These are phyloP conservation scores for Pseudomugil gertrudae DNA, from an alignment of 2,797 vertebrate genomes.

Conservation along the genomic window DNA sequence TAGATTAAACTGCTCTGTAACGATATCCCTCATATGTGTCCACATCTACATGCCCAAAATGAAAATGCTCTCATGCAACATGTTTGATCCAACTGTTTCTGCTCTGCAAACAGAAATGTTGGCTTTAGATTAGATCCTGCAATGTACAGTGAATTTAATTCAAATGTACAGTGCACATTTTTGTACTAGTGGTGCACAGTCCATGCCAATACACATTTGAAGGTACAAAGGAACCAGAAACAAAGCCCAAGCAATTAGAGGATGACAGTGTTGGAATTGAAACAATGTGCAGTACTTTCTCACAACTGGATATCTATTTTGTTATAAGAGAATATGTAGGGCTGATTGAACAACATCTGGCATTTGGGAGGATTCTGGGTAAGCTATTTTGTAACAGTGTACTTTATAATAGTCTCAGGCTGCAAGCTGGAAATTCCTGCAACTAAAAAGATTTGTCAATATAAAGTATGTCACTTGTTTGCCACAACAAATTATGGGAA, in stretches of 20 bases:
- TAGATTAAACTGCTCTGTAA: conserved; percentile 19
- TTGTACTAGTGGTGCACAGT: background rate
- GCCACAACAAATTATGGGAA: background rate
- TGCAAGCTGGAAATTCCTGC: background rate
- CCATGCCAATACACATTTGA: conserved; percentile 13
- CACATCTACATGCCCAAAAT: conserved; percentile 11
- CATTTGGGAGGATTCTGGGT: background rate
- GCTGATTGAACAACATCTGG: background rate
- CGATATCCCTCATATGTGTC: conserved; percentile 12
- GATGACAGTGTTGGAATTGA: background rate
- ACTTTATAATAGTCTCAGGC: background rate
- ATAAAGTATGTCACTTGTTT: background rate
- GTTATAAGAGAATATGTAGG: background rate
- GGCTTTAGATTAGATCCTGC: conserved; percentile 7
- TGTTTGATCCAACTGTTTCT: conserved; percentile 13
- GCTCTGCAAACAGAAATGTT: conserved; percentile 10
- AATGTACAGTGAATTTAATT: conserved; percentile 1
- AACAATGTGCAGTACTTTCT: background rate
- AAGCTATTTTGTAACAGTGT: background rate
- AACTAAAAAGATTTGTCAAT: background rate
- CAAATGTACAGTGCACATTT: conserved; percentile 3
- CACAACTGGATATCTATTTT: background rate
- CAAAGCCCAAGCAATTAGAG: background rate
- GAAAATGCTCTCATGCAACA: conserved; percentile 17
- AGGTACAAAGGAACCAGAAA: conserved; percentile 5